Conservation (phyloP, 2,797 vertebrate species). For the Paguma larvata region DNA sequence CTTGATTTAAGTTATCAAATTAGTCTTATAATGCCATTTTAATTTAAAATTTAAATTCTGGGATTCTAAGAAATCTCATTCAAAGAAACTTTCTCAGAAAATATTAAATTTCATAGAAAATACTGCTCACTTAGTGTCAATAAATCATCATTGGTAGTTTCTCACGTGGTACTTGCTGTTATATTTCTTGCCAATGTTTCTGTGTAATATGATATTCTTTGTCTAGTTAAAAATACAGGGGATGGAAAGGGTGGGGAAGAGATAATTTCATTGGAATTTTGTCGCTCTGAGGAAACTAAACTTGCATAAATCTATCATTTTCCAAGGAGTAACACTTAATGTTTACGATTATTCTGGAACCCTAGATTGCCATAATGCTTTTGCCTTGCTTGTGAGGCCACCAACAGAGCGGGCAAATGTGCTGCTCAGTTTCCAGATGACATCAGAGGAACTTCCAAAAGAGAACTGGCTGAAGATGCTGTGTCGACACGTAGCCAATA, state of each 20-base stretch:
- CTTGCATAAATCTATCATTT: background rate
- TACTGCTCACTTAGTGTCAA: background rate
- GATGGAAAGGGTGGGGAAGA: background rate
- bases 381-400: conserved; percentile 96
- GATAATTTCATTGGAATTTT: conserved; percentile 4
- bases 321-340: conserved; percentile 39
- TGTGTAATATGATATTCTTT: background rate
- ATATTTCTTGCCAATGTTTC: background rate
- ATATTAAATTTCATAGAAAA: conserved; percentile 51
- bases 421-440: conserved; percentile 98
- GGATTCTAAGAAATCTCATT: conserved; percentile 57
- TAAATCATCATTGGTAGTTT: background rate
- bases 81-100: conserved; percentile 26
- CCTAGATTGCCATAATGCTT: conserved; percentile 96
- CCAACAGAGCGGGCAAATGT: conserved; percentile 97
- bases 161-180: background rate
- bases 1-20: conserved; percentile 45
- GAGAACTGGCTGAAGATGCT: conserved; percentile 94
- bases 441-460: conserved; percentile 94
- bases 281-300: background rate
- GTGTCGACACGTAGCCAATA: conserved; percentile 97
- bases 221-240: conserved; percentile 17
- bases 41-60: conserved; percentile 41
- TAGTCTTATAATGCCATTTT: conserved; percentile 12
- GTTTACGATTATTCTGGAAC: conserved; percentile 63